Base-by-base conservation (phyloP, 2,888 invertebrate species). In the Spodoptera littoralis region DNA sequence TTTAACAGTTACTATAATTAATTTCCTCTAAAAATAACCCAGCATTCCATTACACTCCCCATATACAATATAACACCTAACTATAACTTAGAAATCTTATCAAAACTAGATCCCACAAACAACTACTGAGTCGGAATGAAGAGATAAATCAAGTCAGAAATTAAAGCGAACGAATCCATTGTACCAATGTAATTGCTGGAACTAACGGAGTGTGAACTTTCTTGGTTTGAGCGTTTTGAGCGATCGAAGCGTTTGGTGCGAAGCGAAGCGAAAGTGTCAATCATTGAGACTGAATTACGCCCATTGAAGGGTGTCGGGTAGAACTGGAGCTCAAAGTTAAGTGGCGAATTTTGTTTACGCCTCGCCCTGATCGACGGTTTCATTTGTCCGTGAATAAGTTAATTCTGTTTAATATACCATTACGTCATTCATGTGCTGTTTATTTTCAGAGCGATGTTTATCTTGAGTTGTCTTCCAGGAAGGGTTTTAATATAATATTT, bases 181-280 rank as follows among this genome's bases (percentile, higher is more conserved):
- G 81, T 79, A 50, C 68, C 52, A 57, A 59, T 50, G 68, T 79
- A 81, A 79, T 79, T 81, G 79, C 69, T 71, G 55, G 60, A 76
- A 65, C 67, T 58, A 81, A 81, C 73, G 76, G 65, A 64, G 73
- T 78, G 67, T 76, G 70, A 81, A 79, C 67, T 76, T 78, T 72
- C 79, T 79, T 70, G 70, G 76, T 69, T 53, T 48, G 64, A 45
- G 22, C 24, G 53, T 61, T 60, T 59, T 44, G 44, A 44, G 52
- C 53, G 56, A 66, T 69, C 58, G 46, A 51, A 62, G 64, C 49
- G 56, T 73, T 69, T 53, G 46, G 49, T 60, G 65, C 58, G 47
- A 73, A 56, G 55, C 56, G 66, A 68, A 61, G 76, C 45, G 68
- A 65, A 81, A 79, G 79, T 66, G 81, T 79, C 81, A 79, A 81